phyloP scores from a whole-genome alignment of 2,113 vertebrate genomes.

The Alethe diademata region DNA sequence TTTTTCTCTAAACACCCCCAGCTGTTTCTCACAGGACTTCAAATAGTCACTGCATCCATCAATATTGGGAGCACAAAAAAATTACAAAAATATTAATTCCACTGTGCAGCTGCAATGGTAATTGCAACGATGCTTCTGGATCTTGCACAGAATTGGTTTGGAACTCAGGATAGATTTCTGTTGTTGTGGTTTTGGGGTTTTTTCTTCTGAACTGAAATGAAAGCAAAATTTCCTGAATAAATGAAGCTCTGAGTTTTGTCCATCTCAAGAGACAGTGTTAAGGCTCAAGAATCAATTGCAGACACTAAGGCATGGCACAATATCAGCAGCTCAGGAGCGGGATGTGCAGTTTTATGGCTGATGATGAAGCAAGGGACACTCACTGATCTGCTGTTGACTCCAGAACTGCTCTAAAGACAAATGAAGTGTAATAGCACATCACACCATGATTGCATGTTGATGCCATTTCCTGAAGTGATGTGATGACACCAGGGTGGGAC shows the following conservation, averaged over 20 bases:
- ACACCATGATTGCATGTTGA: neutral
- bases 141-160: neutral
- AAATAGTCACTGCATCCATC: neutral
- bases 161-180: neutral
- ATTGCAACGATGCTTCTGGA: neutral
- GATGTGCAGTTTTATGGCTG: neutral
- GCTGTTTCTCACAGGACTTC: neutral
- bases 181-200: neutral
- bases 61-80: neutral
- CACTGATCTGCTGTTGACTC: neutral
- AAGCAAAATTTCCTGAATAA: neutral
- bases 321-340: neutral
- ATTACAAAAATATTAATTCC: neutral
- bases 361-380: neutral
- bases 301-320: neutral
- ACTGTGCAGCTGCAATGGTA: neutral
- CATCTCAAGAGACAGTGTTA: neutral
- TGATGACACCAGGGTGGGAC: neutral
- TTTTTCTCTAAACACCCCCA: neutral
- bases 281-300: neutral
- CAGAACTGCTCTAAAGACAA: neutral
- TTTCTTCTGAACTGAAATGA: neutral
- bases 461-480: conserved; percentile 7
- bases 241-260: neutral
- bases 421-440: neutral